A percentile compares a stretch with the other conserved stretches of the same genome.
Evolutionary conservation across 2,113 vertebrate species (phyloP).

Genomic region (Eublepharis macularius): DNA sequence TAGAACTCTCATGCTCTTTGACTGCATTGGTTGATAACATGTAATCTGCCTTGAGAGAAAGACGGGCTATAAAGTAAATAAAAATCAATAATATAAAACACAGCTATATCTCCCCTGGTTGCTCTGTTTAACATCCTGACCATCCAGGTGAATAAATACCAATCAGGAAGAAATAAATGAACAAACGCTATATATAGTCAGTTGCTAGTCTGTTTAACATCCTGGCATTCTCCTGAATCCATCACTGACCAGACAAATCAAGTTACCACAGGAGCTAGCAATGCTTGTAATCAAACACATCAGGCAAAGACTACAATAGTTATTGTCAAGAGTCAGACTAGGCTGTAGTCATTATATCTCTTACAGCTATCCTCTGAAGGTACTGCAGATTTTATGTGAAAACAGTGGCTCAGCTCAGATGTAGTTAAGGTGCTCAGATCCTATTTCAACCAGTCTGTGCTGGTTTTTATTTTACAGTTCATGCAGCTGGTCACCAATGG

Average conservation of each 20-base stretch:
- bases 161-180: too few species aligned
- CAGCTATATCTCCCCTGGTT: background rate
- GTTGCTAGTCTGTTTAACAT: background rate
- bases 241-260: background rate
- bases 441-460: background rate
- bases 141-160: too few species aligned
- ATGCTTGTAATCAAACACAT: background rate
- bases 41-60: too few species aligned
- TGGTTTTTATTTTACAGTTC: background rate
- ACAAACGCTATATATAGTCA: too few species aligned
- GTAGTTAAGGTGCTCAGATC: background rate
- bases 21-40: too few species aligned
- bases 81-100: too few species aligned
- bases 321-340: background rate
- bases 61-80: too few species aligned
- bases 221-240: background rate
- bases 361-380: background rate
- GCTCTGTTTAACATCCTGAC: background rate
- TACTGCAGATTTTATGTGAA: background rate
- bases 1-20: too few species aligned
- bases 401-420: background rate
- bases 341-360: background rate
- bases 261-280: background rate
- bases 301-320: background rate
- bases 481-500: background rate